A percentile compares a stretch with the other conserved stretches of the same genome.
phyloP scores from a whole-genome alignment of 53 echinoderm and acorn worm genomes.

The Henricia sp. region DNA sequence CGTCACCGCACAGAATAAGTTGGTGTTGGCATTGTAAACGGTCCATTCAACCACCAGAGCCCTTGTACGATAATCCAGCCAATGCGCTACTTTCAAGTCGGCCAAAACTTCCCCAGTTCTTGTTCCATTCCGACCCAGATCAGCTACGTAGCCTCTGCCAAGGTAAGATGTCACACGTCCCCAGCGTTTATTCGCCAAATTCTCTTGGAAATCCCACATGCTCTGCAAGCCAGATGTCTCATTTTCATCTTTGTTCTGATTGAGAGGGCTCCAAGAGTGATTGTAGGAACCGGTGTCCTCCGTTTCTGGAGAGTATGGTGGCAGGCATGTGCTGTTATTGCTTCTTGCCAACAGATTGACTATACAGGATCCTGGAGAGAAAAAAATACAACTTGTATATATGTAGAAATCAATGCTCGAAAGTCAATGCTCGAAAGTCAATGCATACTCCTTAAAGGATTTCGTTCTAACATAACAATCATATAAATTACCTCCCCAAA shows the following conservation, averaged over 20 bases:
- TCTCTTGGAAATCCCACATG: constrained; percentile 70
- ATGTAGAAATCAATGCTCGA: too few species aligned
- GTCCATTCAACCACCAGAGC: constrained; percentile 92
- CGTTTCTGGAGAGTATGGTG: constrained; percentile 37
- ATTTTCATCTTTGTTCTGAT: not conserved
- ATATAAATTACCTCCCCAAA: too few species aligned
- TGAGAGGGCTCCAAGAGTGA: constrained; percentile 61
- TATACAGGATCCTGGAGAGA: constrained; percentile 54
- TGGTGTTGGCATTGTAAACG: constrained; percentile 87
- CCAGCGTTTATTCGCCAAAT: constrained; percentile 37
- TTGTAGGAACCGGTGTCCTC: constrained; percentile 78
- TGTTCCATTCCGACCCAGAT: constrained; percentile 53
- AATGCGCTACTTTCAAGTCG: constrained; percentile 49
- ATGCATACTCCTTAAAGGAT: too few species aligned
- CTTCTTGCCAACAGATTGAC: not conserved
- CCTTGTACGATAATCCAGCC: constrained; percentile 80
- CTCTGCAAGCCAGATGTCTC: not conserved
- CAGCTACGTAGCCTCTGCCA: constrained; percentile 76
- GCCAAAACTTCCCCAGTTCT: constrained; percentile 48
- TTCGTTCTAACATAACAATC: too few species aligned
- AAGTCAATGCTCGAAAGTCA: too few species aligned
- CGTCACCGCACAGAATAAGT: constrained; percentile 84
- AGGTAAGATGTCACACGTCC: constrained; percentile 65
- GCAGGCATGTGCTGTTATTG: constrained; percentile 58
- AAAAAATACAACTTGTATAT: constrained; percentile 11